Conservation (phyloP, 2,113 vertebrate genomes). For the Aegypius monachus region DNA sequence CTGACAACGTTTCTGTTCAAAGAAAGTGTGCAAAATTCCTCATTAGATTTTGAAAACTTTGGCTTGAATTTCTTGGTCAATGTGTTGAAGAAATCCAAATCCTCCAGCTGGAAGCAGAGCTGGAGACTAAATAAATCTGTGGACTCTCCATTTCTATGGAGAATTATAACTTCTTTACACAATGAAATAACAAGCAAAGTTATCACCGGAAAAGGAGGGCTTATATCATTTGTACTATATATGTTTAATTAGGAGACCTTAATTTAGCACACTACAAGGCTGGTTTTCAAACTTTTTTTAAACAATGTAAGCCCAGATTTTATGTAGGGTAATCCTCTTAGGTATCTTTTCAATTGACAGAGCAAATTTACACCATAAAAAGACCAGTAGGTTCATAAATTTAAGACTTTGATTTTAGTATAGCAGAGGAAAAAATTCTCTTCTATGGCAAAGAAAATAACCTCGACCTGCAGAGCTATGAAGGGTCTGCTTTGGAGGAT, state of each 20-base stretch:
- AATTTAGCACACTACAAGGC: neutral
- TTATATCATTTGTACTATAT: neutral
- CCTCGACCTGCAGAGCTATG: neutral
- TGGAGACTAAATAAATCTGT: neutral
- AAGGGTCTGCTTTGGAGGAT: neutral
- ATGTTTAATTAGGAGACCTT: neutral
- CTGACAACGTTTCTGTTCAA: fast-evolving
- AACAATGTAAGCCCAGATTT: neutral
- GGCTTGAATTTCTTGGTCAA: neutral
- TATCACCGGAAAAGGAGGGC: neutral
- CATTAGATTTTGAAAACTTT: neutral
- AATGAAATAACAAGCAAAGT: neutral
- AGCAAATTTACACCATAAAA: neutral
- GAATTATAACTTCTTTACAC: neutral
- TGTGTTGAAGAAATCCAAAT: neutral
- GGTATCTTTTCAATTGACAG: neutral
- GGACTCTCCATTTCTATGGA: neutral
- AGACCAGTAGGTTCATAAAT: neutral
- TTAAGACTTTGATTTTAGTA: neutral
- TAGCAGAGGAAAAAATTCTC: neutral
- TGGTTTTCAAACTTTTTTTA: neutral
- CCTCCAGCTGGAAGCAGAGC: neutral
- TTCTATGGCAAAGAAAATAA: neutral
- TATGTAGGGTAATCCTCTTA: neutral
- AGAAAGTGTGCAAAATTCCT: neutral